Base-by-base conservation (phyloP, 2,888 invertebrate species). In the Resseliella maxima region DNA sequence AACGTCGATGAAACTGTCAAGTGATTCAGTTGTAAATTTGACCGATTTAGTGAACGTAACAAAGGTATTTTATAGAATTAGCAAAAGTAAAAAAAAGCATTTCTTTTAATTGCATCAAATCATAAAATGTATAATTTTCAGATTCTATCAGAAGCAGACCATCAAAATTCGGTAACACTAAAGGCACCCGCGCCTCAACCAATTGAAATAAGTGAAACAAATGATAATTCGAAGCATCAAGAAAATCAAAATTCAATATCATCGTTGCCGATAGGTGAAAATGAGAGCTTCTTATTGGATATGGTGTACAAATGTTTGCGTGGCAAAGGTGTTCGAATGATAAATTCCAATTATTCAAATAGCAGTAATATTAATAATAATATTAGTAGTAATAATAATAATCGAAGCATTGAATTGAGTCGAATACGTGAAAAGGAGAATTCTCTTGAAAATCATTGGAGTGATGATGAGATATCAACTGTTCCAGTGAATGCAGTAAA, bases 261-360 rank as follows among this genome's bases (percentile, higher is more conserved):
- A 12, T 38, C 83, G 0, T 38, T 83, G 0, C 83, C 83, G 24
- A 21, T 83, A 1, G 83, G 38, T 83, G 83, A 38, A 38, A 83
- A 83, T 83, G 83, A 83, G 12, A 83, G 24, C 38, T 83, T 83
- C 38, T 12, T 83, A 38, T n/a, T 83, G 38, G 83, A 83, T 38
- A 83, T 83, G 83, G 38, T 83, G 83, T 83, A 83, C 31, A 83
- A 83, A 38, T 83, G 83, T 38, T 83, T 83, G 38, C 83, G 83
- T 36, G 83, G 83, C 36, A 83, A 83, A 83, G 38, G 83, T n/a
- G 38, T 83, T n/a, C 83, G 38, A 38, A 10, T 83, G 38, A 38
- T 36, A 21, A 38, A 83, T 83, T 83, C 83, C 21, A 38, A 83
- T 38, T 38, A 36, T 12, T 38, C 36, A 38, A 83, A 83, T n/a